phyloP scores from a whole-genome alignment of 2,113 vertebrate species.

The Chauna torquata region DNA sequence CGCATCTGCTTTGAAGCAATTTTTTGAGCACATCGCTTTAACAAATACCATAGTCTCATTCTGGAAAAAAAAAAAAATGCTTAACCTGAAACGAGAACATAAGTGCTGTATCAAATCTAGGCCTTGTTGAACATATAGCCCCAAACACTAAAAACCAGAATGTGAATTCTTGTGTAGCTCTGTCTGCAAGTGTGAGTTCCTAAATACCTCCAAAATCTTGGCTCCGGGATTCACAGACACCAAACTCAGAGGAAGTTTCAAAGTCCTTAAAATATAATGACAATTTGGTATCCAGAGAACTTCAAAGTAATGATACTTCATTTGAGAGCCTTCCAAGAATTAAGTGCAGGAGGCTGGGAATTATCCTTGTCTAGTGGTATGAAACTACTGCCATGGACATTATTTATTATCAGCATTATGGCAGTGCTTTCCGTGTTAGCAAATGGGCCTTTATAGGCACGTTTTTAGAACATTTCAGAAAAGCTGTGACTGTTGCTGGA shows the following conservation, averaged over 20 bases:
- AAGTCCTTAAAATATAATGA: not conserved
- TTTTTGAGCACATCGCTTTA: not conserved
- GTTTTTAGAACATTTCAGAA: not conserved
- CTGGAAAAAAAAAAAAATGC: not conserved
- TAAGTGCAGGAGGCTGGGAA: conserved; percentile 7
- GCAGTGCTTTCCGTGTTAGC: not conserved
- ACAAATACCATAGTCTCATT: not conserved
- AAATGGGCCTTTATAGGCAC: not conserved
- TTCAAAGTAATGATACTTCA: conserved; percentile 3
- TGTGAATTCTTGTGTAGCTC: not conserved
- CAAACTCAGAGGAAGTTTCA: not conserved
- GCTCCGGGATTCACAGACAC: not conserved
- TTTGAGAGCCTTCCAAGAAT: conserved; percentile 48
- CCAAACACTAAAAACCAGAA: not conserved
- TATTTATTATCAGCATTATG: conserved; percentile 10
- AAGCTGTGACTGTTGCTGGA: not conserved
- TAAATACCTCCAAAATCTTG: not conserved
- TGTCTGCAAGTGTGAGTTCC: not conserved
- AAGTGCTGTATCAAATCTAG: not conserved
- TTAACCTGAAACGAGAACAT: not conserved
- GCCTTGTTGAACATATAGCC: not conserved
- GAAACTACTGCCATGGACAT: not conserved
- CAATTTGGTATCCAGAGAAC: not conserved
- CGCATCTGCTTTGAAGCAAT: not conserved
- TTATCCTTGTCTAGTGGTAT: conserved; percentile 34